These are phyloP conservation scores for Streptopelia turtur DNA, from an alignment of 2,797 vertebrate genomes.

Conservation along the genomic window DNA sequence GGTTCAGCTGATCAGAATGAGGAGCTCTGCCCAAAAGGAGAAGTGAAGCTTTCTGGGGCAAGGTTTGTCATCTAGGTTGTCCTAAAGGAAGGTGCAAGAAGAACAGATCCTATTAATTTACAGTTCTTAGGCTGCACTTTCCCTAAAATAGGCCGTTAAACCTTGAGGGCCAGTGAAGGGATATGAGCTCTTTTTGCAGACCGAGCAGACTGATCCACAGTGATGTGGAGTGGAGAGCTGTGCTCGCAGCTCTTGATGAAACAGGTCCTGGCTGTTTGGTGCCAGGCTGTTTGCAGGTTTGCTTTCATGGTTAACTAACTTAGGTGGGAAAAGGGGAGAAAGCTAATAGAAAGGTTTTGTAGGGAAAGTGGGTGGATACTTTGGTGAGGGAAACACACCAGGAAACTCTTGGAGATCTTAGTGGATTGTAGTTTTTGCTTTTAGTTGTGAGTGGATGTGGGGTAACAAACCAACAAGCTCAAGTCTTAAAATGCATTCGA, in stretches of 20 bases:
- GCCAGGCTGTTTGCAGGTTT: neutral
- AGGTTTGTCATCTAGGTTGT: neutral
- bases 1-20: neutral
- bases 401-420: neutral
- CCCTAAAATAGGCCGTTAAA: neutral
- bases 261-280: neutral
- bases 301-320: neutral
- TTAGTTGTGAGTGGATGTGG: neutral
- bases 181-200: neutral
- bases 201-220: neutral
- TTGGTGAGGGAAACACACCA: neutral
- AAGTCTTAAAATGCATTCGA: neutral
- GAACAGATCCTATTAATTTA: neutral
- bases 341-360: neutral
- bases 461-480: neutral
- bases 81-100: neutral
- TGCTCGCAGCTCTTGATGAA: neutral
- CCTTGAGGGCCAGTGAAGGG: neutral
- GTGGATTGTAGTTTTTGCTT: neutral
- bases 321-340: neutral
- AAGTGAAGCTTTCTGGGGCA: neutral
- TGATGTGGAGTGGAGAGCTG: neutral
- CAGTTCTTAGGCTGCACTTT: neutral
- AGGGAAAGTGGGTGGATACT: neutral
- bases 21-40: neutral